Evolutionary conservation across 2,888 invertebrate genomes (phyloP).

Genomic region (Baronia brevicornis): DNA sequence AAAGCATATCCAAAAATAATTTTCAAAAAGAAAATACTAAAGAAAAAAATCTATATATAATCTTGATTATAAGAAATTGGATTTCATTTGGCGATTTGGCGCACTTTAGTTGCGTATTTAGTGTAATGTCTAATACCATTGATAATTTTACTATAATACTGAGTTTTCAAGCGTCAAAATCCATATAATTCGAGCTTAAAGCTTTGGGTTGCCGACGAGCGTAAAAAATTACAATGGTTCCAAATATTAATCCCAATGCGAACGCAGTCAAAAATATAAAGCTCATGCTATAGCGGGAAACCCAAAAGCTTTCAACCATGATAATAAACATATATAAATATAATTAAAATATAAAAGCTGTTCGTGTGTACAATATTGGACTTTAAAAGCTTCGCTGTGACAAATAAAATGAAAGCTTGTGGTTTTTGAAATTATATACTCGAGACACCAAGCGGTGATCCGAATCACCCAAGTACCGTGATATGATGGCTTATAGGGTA

Average conservation of each 20-base stretch:
- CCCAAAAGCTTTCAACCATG: conserved; percentile 67
- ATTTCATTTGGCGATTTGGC: too few relatives aligned
- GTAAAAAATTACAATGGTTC: conserved; percentile 16
- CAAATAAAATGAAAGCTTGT: conserved; percentile 56
- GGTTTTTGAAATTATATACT: conserved; percentile 39
- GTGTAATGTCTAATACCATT: too few relatives aligned
- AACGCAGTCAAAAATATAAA: conserved; percentile 24
- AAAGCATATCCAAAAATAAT: too few relatives aligned
- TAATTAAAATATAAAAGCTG: conserved; percentile 26
- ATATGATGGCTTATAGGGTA: conserved; percentile 17
- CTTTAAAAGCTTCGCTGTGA: conserved; percentile 41
- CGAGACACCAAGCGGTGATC: conserved; percentile 19
- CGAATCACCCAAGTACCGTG: conserved; percentile 22
- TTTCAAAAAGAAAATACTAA: too few relatives aligned
- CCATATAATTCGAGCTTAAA: too few relatives aligned
- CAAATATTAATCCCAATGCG: conserved; percentile 26
- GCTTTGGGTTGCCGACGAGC: conserved; percentile 56
- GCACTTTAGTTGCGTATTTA: too few relatives aligned
- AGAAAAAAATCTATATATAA: too few relatives aligned
- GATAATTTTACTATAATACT: too few relatives aligned
- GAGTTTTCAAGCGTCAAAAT: too few relatives aligned
- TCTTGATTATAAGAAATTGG: too few relatives aligned
- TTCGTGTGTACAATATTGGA: conserved; percentile 58
- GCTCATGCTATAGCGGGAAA: conserved; percentile 57
- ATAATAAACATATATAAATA: conserved; percentile 27